Conservation (phyloP, 2,113 vertebrate genomes). For the Candoia aspera region DNA sequence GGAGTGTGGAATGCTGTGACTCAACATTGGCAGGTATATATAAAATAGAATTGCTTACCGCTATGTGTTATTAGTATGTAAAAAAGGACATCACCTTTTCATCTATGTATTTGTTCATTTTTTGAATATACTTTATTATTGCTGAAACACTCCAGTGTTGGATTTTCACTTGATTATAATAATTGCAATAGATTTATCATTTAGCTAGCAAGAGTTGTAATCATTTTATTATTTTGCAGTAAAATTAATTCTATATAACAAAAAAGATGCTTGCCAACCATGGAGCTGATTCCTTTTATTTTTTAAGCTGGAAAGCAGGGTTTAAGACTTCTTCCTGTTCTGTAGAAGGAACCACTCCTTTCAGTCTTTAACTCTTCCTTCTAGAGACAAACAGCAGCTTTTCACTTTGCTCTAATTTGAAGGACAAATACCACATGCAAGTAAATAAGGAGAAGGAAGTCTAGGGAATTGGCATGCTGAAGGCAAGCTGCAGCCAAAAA, state of each 20-base stretch:
- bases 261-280: neutral
- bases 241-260: neutral
- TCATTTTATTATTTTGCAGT: neutral
- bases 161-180: neutral
- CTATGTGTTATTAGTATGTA: constrained; percentile 11
- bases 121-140: neutral
- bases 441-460: neutral
- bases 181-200: neutral
- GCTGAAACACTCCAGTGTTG: neutral
- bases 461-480: neutral
- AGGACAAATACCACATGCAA: neutral
- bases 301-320: neutral
- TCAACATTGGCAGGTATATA: constrained; percentile 93
- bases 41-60: neutral
- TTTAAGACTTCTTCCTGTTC: neutral
- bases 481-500: neutral
- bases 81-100: constrained; percentile 13
- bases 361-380: neutral
- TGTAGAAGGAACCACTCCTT: neutral
- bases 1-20: constrained; percentile 99
- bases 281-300: neutral
- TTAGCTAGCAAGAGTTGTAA: neutral
- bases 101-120: neutral
- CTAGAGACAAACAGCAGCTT: neutral
- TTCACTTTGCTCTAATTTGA: neutral